Evolutionary conservation across 2,113 vertebrate genomes (phyloP), one percentile per base, ranked within the genome.

Genomic region (Solenodon paradoxus): DNA sequence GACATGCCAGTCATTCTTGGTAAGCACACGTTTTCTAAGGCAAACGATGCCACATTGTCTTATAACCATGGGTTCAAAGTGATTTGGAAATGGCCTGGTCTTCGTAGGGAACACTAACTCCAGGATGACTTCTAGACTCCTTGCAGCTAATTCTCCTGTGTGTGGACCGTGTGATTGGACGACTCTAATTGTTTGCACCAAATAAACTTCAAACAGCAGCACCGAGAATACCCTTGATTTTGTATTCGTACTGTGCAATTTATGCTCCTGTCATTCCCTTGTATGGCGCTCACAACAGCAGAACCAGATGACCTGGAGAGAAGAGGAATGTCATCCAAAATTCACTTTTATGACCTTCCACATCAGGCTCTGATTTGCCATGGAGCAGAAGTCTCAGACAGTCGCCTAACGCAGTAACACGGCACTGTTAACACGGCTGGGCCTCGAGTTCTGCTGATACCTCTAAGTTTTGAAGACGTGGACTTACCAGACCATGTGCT

Each of bases 401-500:
- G 47, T 83, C 22, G n/a, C 49, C 83, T 63, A 26, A 17, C 77
- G 20, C 42, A 32, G 57, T 68, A 61, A 77, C 45, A 30, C 16
- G 49, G 72, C 89, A 64, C 59, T 30, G 35, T 85, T 64, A 30
- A 61, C 38, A 0, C 78, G 0, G 0, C 3, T 59, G 2, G 79
- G 78, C 61, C 71, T 90, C 90, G 91, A 35, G 19, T 55, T 90
- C 19, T 97, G 94, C 92, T 97, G 96, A 95, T 97, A 92, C 96
- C 47, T 49, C 83, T 88, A 28, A 11, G 4, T 59, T 88, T 79
- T 35, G 12, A 84, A 72, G 82, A 7, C 75, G 92, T 77, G 30
- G 83, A 81, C 92, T 79, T 1, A 68, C n/a, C 40, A 79, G 89
- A 95, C 94, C 86, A 79, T 32, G 1, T 95, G 95, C 32, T 42